Evolutionary conservation across 1,140 invertebrate species (phyloP).

Genomic region (Camponotus floridanus): DNA sequence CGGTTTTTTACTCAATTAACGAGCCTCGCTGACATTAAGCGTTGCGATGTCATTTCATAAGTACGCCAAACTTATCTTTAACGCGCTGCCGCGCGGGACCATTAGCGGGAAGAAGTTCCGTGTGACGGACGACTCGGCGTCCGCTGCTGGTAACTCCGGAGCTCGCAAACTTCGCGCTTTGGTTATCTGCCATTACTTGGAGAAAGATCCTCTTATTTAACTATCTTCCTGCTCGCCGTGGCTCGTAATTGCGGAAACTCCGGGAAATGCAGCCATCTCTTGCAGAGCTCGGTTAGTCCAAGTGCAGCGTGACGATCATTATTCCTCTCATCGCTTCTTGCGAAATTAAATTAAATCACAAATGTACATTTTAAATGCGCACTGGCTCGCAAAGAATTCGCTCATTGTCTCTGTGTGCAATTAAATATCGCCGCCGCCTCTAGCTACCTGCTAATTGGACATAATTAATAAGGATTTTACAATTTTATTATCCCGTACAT

Average conservation of each 20-base stretch:
- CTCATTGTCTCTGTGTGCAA: slow-evolving; percentile 12
- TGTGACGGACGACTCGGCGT: slow-evolving; percentile 55
- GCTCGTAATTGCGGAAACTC: slow-evolving; percentile 61
- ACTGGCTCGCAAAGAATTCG: slow-evolving; percentile 7
- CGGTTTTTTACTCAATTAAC: slow-evolving; percentile 58
- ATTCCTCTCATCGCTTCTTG: slow-evolving; percentile 18
- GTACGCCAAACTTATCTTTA: slow-evolving; percentile 46
- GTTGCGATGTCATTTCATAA: slow-evolving; percentile 54
- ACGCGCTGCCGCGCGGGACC: slow-evolving; percentile 38
- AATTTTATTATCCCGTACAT: slow-evolving; percentile 15
- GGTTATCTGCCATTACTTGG: slow-evolving; percentile 61
- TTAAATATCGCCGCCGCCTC: slow-evolving; percentile 9
- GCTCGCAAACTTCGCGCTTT: slow-evolving; percentile 58
- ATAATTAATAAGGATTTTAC: slow-evolving; percentile 29
- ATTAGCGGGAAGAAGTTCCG: slow-evolving; percentile 64
- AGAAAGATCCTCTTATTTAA: slow-evolving; percentile 62
- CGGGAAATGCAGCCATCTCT: slow-evolving; percentile 24
- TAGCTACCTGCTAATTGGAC: slow-evolving; percentile 7
- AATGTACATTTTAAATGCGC: slow-evolving; percentile 38
- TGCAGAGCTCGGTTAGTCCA: not conserved
- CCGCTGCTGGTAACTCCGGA: slow-evolving; percentile 35
- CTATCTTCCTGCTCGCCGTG: slow-evolving; percentile 42
- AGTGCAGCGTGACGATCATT: slow-evolving; percentile 28
- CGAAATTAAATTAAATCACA: slow-evolving; percentile 38
- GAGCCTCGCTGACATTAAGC: slow-evolving; percentile 25